Conservation (phyloP, 2,797 vertebrate genomes). For the Pygocentrus nattereri region DNA sequence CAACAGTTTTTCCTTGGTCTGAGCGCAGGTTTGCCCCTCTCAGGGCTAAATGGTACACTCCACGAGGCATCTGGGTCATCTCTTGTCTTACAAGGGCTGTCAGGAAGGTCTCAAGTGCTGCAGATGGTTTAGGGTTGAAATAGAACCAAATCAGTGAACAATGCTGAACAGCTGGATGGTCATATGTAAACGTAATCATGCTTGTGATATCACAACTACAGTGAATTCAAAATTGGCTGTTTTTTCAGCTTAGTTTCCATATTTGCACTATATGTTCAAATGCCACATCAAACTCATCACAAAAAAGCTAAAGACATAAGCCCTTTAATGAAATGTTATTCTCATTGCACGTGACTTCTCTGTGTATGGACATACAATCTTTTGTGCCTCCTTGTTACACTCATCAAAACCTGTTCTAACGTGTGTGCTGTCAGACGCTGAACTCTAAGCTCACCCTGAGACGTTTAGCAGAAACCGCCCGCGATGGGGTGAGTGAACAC, state of each 20-base stretch:
- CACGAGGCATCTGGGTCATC: slow-evolving; percentile 92
- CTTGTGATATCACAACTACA: too few species aligned
- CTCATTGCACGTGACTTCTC: not conserved
- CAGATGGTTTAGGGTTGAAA: slow-evolving; percentile 29
- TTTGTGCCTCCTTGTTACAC: not conserved
- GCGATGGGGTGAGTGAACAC: slow-evolving; percentile 15
- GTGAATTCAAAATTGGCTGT: too few species aligned
- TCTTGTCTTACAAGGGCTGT: slow-evolving; percentile 90
- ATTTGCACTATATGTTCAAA: too few species aligned
- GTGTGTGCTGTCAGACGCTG: slow-evolving; percentile 1
- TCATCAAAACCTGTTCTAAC: slow-evolving; percentile 14
- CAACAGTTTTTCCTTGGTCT: slow-evolving; percentile 89
- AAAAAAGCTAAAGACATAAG: too few species aligned
- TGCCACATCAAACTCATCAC: too few species aligned
- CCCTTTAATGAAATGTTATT: not conserved
- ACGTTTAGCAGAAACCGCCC: slow-evolving; percentile 20
- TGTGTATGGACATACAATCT: not conserved
- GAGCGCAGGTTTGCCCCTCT: slow-evolving; percentile 77
- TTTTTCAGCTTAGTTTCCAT: too few species aligned
- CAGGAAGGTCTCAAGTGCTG: slow-evolving; percentile 89
- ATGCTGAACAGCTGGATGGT: too few species aligned
- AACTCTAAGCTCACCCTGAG: slow-evolving; percentile 26
- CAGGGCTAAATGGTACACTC: slow-evolving; percentile 91
- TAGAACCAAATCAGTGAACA: not conserved
- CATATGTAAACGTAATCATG: too few species aligned